phyloP scores from a whole-genome alignment of 1,140 invertebrate genomes.

The Cyclargus thomasi region DNA sequence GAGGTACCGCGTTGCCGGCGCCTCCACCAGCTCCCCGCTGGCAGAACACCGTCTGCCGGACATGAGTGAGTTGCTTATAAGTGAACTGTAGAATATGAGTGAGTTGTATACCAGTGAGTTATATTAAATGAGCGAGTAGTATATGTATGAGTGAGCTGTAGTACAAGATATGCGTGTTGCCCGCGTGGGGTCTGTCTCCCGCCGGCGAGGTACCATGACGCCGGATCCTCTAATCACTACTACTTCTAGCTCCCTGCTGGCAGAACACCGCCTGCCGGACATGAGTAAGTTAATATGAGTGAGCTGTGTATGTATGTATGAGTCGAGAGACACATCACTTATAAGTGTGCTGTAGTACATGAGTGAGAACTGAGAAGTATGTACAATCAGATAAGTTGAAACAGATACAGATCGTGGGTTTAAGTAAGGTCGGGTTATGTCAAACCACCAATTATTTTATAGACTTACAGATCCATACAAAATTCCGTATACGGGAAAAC shows the following conservation, averaged over 20 bases:
- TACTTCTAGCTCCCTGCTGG: conserved; percentile 76
- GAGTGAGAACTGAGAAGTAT: no score
- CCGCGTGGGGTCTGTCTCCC: conserved; percentile 88
- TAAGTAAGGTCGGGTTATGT: no score
- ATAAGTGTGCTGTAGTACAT: conserved; percentile 85
- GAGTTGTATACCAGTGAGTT: not conserved
- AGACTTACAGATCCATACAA: no score
- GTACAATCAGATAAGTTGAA: no score
- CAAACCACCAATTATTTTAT: no score
- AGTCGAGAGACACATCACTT: no score
- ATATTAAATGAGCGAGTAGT: no score
- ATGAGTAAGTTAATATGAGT: conserved; percentile 55
- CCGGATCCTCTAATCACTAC: conserved; percentile 55
- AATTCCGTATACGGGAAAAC: no score
- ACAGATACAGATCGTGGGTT: no score
- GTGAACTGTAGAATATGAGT: not conserved
- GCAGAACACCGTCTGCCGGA: conserved; percentile 70
- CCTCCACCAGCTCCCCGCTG: conserved; percentile 74
- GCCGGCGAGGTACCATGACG: conserved; percentile 79
- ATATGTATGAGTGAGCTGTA: conserved; percentile 75
- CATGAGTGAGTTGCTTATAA: conserved; percentile 55
- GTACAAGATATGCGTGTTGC: conserved; percentile 83
- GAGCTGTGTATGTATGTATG: not conserved
- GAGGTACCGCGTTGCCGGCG: conserved; percentile 77
- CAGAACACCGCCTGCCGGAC: conserved; percentile 70